Base-by-base conservation (phyloP, 2,888 invertebrate species). In the Patella caerulea region DNA sequence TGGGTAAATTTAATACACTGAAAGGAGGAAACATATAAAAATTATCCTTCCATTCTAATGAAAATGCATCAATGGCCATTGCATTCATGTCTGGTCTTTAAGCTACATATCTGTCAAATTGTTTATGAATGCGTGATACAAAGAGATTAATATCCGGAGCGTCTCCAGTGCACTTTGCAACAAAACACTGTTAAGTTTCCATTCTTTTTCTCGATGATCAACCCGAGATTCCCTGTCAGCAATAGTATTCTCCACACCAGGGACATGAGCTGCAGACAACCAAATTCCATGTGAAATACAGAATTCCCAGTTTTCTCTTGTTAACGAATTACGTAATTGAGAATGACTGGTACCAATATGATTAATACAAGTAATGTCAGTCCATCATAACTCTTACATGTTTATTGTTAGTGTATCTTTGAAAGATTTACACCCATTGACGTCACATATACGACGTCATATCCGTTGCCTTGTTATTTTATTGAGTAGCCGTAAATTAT, bases 41-140 rank as follows among this genome's bases (percentile, higher is more conserved):
- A 12, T 70, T 73, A 19, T 53, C 29, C 5, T 15, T 15, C 81
- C 81, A 81, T 15, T 24, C 34, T 15, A 77, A 15, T 11, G 75
- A 75, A 56, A 79, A 81, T 12, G 79, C 72, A 73, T 81, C 79
- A 59, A 75, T 71, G 15, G 71, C 76, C 4, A 65, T 19, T 7
- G 78, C 77, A 45, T 76, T 55, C 12, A 79, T 79, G 53, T 81
- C 79, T 29, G 79, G 79, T 55, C 71, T 78, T 19, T 72, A 76
- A 29, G 76, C 75, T 7, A 78, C 71, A 73, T 76, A 78, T 53
- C 12, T 73, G 65, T 72, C 54, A 15, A 65, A 70, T 59, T 81
- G 79, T 19, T 12, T 54, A 59, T 81, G 79, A 15, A 75, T 59
- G 29, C 29, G 29, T 29, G 79, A 78, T 19, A 79, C 81, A 76